phyloP scores from a whole-genome alignment of 2,113 vertebrate genomes.

The Lucifuga dentata region DNA sequence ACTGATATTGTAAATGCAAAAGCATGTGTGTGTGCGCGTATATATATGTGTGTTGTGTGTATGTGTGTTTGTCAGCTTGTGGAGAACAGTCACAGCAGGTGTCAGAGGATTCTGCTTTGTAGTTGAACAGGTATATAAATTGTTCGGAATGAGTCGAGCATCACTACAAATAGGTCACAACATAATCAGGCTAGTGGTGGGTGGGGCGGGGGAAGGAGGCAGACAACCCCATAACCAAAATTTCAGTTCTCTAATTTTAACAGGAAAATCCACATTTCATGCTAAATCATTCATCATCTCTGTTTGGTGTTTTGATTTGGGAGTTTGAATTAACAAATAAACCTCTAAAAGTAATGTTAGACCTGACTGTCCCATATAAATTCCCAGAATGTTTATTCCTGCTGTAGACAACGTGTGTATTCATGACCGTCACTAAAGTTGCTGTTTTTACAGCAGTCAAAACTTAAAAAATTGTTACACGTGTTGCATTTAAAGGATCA shows the following conservation, averaged over 20 bases:
- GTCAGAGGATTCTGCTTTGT: slow-evolving; percentile 50
- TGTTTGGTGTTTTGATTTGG: no score
- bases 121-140: slow-evolving; percentile 44
- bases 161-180: slow-evolving; percentile 58
- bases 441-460: no score
- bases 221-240: background rate
- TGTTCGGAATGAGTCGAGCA: slow-evolving; percentile 52
- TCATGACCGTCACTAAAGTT: no score
- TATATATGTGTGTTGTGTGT: slow-evolving; percentile 2
- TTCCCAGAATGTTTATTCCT: background rate
- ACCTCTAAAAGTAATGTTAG: no score
- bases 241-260: no score
- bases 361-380: no score
- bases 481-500: no score
- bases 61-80: slow-evolving; percentile 26
- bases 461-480: no score
- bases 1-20: slow-evolving; percentile 20
- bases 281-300: no score
- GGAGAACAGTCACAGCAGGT: slow-evolving; percentile 46
- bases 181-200: slow-evolving; percentile 54
- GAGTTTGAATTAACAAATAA: no score
- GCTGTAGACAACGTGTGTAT: background rate
- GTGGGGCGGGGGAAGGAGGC: background rate
- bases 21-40: slow-evolving; percentile 24
- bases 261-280: no score